These are phyloP conservation scores for Pardosa pseudoannulata DNA, from an alignment of 2,888 invertebrate genomes.

Conservation along the genomic window DNA sequence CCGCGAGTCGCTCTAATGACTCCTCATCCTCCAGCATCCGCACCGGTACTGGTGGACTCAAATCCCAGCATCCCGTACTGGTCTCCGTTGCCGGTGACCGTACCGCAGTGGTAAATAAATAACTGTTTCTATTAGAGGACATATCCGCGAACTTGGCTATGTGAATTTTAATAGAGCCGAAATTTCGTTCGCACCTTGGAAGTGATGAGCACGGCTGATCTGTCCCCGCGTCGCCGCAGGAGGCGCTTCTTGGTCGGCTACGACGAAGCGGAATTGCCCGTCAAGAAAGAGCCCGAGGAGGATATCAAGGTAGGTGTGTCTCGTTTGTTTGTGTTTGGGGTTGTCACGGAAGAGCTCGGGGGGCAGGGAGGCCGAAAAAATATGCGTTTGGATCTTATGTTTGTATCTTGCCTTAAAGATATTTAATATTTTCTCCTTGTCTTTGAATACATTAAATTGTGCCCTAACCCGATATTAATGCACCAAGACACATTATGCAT, in stretches of 20 bases:
- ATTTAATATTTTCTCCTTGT: too few relatives aligned
- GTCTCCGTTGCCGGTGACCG: too few relatives aligned
- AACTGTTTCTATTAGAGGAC: too few relatives aligned
- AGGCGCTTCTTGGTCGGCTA: constrained; percentile 67
- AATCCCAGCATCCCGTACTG: background rate
- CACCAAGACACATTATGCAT: too few relatives aligned
- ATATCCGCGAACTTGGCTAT: too few relatives aligned
- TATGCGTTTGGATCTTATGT: too few relatives aligned
- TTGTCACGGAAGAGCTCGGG: background rate
- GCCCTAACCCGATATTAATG: too few relatives aligned
- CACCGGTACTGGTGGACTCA: background rate
- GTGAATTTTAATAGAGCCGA: background rate
- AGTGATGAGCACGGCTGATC: constrained; percentile 40
- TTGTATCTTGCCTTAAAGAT: too few relatives aligned
- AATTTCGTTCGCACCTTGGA: background rate
- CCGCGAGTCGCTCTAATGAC: background rate
- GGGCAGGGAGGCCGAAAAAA: too few relatives aligned
- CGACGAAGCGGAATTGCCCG: constrained; percentile 61
- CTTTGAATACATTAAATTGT: too few relatives aligned
- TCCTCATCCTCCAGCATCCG: background rate
- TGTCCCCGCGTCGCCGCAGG: constrained; percentile 66
- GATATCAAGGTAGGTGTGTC: constrained; percentile 58
- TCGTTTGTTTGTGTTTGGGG: background rate
- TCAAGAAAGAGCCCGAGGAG: constrained; percentile 66
- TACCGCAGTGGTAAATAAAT: too few relatives aligned